Evolutionary conservation across 2,797 vertebrate genomes (phyloP).

Genomic region (Sciurus vulgaris): DNA sequence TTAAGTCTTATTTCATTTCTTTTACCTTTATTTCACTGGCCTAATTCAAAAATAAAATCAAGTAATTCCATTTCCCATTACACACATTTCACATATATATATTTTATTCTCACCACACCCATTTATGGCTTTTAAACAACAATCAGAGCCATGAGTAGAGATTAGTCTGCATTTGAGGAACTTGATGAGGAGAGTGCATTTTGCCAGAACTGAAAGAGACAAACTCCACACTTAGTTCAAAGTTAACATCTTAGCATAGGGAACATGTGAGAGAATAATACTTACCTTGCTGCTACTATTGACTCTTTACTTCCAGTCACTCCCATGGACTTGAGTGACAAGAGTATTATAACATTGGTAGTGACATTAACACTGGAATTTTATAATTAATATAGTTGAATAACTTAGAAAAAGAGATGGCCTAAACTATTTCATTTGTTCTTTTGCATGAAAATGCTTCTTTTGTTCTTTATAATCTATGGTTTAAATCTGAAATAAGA

Average conservation of each 20-base stretch:
- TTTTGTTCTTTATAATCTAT: not conserved
- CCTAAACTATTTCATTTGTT: not conserved
- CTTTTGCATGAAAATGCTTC: not conserved
- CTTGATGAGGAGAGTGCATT: not conserved
- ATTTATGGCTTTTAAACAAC: not conserved
- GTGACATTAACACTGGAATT: not conserved
- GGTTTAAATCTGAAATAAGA: slow-evolving; percentile 4
- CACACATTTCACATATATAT: not conserved
- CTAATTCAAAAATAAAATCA: slow-evolving; percentile 37
- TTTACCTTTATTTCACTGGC: not conserved
- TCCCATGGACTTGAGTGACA: not conserved
- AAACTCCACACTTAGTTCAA: not conserved
- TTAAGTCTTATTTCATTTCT: slow-evolving; percentile 2
- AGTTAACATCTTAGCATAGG: not conserved
- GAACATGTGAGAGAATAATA: not conserved
- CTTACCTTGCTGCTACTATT: not conserved
- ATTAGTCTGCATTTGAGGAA: not conserved
- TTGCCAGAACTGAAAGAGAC: slow-evolving; percentile 7
- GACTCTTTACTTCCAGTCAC: not conserved
- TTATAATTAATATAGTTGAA: not conserved
- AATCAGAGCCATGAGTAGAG: not conserved
- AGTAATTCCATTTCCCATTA: not conserved
- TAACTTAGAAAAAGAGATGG: not conserved
- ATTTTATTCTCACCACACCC: not conserved
- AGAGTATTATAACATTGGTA: not conserved